Evolutionary conservation across 2,797 vertebrate genomes (phyloP).

Genomic region (Fringilla coelebs): DNA sequence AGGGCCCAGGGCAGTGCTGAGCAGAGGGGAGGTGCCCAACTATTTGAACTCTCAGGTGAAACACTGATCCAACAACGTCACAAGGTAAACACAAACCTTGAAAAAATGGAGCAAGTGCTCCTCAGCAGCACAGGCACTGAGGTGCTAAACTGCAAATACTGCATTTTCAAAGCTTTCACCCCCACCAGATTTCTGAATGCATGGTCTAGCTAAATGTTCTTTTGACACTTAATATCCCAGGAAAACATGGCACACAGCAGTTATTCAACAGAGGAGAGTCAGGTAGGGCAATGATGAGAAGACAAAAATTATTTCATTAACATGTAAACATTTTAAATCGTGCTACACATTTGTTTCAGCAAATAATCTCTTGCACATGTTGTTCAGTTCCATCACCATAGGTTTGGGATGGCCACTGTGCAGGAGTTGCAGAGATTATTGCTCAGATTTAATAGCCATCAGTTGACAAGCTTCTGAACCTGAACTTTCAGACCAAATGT

Average conservation of each 20-base stretch:
- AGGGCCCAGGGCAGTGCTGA: background rate
- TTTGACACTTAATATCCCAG: background rate
- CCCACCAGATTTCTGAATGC: background rate
- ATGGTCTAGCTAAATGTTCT: fast-evolving
- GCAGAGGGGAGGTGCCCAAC: background rate
- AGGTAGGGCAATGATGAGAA: background rate
- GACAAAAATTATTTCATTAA: background rate
- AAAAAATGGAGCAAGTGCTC: background rate
- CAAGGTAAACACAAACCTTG: background rate
- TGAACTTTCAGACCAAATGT: background rate
- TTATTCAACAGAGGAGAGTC: background rate
- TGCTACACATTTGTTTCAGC: background rate
- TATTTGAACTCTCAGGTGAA: background rate
- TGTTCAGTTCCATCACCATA: background rate
- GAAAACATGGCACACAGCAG: background rate
- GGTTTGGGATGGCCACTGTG: background rate
- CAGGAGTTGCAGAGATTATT: background rate
- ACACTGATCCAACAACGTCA: fast-evolving
- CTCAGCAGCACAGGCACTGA: background rate
- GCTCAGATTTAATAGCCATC: background rate
- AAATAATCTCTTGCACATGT: background rate
- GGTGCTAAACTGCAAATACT: background rate
- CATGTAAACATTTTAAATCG: background rate
- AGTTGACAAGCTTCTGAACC: background rate
- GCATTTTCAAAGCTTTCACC: background rate